Base-by-base conservation (phyloP, 23 tunicate genomes). In the Trididemnum nubilum region DNA sequence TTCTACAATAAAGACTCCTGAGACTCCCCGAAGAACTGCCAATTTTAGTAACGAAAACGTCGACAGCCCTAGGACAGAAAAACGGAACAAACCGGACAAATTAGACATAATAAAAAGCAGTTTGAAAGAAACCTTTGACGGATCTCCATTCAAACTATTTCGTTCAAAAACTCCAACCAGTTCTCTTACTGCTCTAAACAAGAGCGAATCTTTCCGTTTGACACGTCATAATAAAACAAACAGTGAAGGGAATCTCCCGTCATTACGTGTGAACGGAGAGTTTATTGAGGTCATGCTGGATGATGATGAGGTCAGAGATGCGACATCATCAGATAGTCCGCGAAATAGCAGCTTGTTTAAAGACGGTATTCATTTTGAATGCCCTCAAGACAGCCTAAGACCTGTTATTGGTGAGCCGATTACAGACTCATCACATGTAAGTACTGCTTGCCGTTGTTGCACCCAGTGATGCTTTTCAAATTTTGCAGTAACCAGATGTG, bases 271-370 rank as follows among this genome's bases (percentile, higher is more conserved):
- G 49, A 77, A 66, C 84, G 96, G 72, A 63, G 96, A 90, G 66
- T 69, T 84, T 36, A 78, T 90, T 49, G 96, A 90, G 52, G 96
- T 90, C 22, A 84, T 85, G 1, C 35, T 90, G 51, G 83, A 85
- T 34, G 96, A 90, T 38, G 84, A 80, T 34, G 79, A 25, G 12
- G 54, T 44, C 54, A 15, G 15, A 7, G 54, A n/a, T 63, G 70
- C 31, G 23, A 63, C 70, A 63, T 63, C 58, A 50, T 50, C 15
- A 15, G 19, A 15, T 15, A 50, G 19, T 50, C 58, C 58, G 19
- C 19, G 19, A 15, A 50, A 15, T 50, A 15, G 58, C 15, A 15
- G 58, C 15, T n/a, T n/a, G n/a, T n/a, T n/a, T n/a, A n/a, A n/a
- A n/a, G n/a, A n/a, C n/a, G n/a, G n/a, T n/a, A n/a, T n/a, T n/a